A percentile compares a stretch with the other conserved stretches of the same genome.
Evolutionary conservation across 2,113 vertebrate species (phyloP).

Genomic region (Pandion haliaetus): DNA sequence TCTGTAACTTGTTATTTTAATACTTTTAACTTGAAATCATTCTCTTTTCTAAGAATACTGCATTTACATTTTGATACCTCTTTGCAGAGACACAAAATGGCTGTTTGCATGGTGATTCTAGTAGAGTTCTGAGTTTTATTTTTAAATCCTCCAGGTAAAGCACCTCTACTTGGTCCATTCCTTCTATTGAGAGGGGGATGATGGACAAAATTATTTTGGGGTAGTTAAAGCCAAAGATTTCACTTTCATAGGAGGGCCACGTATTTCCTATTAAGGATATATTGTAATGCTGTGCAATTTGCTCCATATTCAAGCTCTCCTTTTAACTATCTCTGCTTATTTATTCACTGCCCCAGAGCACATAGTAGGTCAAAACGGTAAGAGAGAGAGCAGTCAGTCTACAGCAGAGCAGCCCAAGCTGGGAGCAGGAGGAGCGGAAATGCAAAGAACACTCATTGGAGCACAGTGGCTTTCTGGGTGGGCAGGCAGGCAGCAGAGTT

Average conservation of each 20-base stretch:
- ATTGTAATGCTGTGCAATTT: background rate
- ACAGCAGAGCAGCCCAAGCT: background rate
- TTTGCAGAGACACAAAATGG: slow-evolving; percentile 8
- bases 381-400: background rate
- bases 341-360: background rate
- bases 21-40: slow-evolving; percentile 5
- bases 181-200: background rate
- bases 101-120: slow-evolving; percentile 16
- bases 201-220: background rate
- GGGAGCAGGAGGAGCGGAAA: background rate
- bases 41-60: slow-evolving; percentile 36
- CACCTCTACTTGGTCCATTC: background rate
- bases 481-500: background rate
- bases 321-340: background rate
- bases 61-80: slow-evolving; percentile 40
- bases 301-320: background rate
- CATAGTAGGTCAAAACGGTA: background rate
- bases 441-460: background rate
- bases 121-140: background rate
- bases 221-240: slow-evolving; percentile 56
- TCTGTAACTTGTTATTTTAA: slow-evolving; percentile 44
- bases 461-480: background rate
- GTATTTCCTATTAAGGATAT: background rate
- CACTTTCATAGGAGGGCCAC: background rate
- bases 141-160: background rate